A percentile compares a stretch with the other conserved stretches of the same genome.
Conservation (phyloP, 2,113 vertebrate species). For the Delphinus delphis region DNA sequence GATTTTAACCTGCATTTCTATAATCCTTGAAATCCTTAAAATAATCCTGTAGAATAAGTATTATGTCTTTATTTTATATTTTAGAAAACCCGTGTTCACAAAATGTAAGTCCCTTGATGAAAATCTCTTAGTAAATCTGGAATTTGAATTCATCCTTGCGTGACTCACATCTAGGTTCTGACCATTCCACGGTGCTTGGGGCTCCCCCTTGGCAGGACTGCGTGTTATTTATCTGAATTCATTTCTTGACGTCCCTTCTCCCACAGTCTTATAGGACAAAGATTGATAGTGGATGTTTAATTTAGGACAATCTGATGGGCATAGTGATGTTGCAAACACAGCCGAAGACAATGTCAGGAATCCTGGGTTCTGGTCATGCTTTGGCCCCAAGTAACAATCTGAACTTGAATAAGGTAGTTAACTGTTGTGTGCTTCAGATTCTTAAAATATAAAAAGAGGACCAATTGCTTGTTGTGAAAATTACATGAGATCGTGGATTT, state of each 20-base stretch:
- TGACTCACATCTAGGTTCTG: neutral
- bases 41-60: neutral
- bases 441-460: neutral
- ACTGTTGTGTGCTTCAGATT: neutral
- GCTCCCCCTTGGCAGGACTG: neutral
- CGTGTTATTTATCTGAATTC: neutral
- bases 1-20: neutral
- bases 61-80: neutral
- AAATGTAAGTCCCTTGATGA: neutral
- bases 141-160: neutral
- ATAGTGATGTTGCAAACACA: neutral
- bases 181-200: neutral
- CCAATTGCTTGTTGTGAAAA: neutral
- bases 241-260: neutral
- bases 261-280: neutral
- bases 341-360: neutral
- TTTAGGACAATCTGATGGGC: neutral
- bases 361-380: neutral
- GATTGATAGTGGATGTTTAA: neutral
- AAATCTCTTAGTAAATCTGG: neutral
- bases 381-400: neutral
- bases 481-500: neutral
- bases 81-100: neutral
- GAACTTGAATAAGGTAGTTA: neutral
- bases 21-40: neutral